Percentiles rank a stretch among this genome's conserved stretches.
These are phyloP conservation scores for Sebastes goodei DNA, from an alignment of 2,797 vertebrate species.

Conservation along the genomic window DNA sequence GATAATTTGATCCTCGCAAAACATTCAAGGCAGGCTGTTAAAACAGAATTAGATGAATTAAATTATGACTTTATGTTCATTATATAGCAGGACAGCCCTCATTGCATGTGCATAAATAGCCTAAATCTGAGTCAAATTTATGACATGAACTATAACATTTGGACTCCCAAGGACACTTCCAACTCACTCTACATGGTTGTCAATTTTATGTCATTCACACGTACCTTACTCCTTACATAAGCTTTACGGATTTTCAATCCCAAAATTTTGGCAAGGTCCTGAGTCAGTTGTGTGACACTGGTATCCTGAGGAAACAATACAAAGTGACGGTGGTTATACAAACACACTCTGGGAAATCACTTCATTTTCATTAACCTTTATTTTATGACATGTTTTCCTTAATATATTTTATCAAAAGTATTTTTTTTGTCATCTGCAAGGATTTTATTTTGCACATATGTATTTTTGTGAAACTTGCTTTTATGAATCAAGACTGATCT, in stretches of 20 bases:
- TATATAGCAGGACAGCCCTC: not conserved
- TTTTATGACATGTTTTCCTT: not conserved
- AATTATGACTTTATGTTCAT: not conserved
- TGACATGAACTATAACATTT: not conserved
- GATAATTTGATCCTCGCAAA: constrained; percentile 78
- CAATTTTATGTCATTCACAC: constrained; percentile 1
- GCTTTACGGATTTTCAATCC: constrained; percentile 98
- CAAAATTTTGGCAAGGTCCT: constrained; percentile 94
- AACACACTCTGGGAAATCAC: not conserved
- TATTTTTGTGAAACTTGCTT: not conserved
- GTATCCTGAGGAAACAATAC: constrained; percentile 84
- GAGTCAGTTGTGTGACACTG: constrained; percentile 93
- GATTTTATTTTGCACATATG: not conserved
- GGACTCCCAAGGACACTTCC: not conserved
- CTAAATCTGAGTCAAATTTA: not conserved
- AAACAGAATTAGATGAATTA: constrained; percentile 13
- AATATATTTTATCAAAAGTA: no score
- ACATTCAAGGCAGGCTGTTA: constrained; percentile 89
- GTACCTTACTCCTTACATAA: constrained; percentile 94
- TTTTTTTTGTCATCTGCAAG: no score
- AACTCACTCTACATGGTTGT: not conserved
- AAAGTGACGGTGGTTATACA: not conserved
- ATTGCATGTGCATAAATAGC: fast-evolving
- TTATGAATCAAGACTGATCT: not conserved
- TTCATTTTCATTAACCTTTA: not conserved